Base-by-base conservation (phyloP, 2,797 vertebrate species). In the Typhlichthys subterraneus region DNA sequence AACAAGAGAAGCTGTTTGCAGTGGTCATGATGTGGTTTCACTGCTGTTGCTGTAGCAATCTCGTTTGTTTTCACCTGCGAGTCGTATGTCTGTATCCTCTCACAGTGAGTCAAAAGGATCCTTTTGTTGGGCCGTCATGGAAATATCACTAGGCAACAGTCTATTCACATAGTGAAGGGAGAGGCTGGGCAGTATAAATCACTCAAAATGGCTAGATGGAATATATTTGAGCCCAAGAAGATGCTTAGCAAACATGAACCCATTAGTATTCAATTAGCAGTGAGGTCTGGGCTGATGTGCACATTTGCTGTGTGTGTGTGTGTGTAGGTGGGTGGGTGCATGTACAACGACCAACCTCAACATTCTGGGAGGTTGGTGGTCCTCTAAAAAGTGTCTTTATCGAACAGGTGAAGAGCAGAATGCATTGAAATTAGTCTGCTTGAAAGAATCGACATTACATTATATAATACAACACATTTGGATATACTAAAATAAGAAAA, bases 141-240 rank as follows among this genome's bases (percentile, higher is more conserved):
- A 74, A 71, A 74, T 54, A 85, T 86, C 63, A 60, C 75, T 72
- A 77, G 72, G 63, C 73, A 83, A 79, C 75, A 45, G 17, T 4
- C 46, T 55, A 59, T 79, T 54, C 79, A 85, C 84, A 83, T 81
- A 61, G 55, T 57, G 56, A 54, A 67, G 71, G 73, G 70, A 74
- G 59, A 14, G 60, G 60, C 65, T 65, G 59, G 45, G 73, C 65
- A 67, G 67, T 72, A 75, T 72, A 76, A 75, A 85, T 79, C 54
- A 67, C 66, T 29, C 11, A 12, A 72, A 62, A 70, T 56, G 45
- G 59, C 62, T 61, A 63, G 69, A 74, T 33, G 65, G 57, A 55
- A 72, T 60, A 17, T 56, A 57, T 67, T 68, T 69, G 31, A 65
- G 56, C 50, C 51, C 45, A 31, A 63, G 46, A 75, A 71, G 50